Conservation (phyloP, 2,888 invertebrate species). For the Cephus sareptanus region DNA sequence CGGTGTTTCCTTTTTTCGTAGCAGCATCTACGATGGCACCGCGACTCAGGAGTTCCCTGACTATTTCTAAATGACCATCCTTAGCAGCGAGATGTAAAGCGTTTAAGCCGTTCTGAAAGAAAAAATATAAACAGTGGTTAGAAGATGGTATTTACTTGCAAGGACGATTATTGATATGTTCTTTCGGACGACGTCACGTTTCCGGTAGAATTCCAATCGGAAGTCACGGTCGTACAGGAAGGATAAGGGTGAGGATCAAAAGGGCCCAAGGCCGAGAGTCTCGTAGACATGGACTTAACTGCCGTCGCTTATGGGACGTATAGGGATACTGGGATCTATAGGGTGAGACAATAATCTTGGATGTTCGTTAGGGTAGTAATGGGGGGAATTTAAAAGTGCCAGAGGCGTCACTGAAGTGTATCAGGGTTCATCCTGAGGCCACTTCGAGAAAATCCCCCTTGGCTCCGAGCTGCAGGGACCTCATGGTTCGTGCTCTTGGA, state of each 20-base stretch:
- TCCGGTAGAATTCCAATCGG: not conserved
- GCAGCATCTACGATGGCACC: conserved; percentile 95
- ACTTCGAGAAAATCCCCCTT: not conserved
- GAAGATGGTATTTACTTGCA: not conserved
- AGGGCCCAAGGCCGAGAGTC: not conserved
- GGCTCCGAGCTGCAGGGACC: not conserved
- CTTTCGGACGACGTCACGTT: not conserved
- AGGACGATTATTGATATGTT: not conserved
- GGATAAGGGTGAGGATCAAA: not conserved
- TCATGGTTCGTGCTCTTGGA: not conserved
- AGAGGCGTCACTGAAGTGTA: not conserved
- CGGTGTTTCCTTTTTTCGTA: conserved; percentile 97
- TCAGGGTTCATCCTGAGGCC: not conserved
- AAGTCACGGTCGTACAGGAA: not conserved
- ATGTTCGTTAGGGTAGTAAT: not conserved
- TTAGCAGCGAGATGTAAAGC: conserved; percentile 97
- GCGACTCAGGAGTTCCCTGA: conserved; percentile 88
- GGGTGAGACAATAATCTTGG: not conserved
- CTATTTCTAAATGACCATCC: conserved; percentile 96
- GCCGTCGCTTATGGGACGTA: not conserved
- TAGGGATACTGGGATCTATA: not conserved
- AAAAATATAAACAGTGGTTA: not conserved
- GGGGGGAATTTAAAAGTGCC: not conserved
- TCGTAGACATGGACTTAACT: not conserved
- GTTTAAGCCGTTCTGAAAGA: conserved; percentile 92